phyloP scores from a whole-genome alignment of 2,113 vertebrate species.

The Cricetomys ansorgei region DNA sequence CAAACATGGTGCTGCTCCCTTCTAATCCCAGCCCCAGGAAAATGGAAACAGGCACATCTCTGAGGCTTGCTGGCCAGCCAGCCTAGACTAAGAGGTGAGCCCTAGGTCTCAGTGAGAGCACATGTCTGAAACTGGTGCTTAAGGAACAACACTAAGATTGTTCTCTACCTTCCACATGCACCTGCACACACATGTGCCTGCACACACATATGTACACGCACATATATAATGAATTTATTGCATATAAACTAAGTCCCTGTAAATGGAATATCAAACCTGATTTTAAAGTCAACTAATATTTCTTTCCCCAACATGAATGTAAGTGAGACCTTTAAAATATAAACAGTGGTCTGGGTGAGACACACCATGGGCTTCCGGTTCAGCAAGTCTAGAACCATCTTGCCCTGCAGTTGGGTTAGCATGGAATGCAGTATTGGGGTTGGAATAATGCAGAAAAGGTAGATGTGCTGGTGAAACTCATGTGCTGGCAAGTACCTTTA shows the following conservation, averaged over 20 bases:
- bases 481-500: not conserved
- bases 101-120: not conserved
- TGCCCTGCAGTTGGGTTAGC: not conserved
- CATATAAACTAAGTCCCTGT: conserved; percentile 28
- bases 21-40: not conserved
- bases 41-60: not conserved
- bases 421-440: not conserved
- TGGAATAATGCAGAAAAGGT: accelerated
- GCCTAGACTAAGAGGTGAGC: not conserved
- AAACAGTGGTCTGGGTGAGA: not conserved
- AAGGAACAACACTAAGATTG: not conserved
- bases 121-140: not conserved
- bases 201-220: not conserved
- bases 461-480: not conserved
- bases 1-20: not conserved
- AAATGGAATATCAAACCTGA: not conserved
- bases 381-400: not conserved
- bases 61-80: not conserved
- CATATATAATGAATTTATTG: not conserved
- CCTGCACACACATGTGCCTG: not conserved
- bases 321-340: conserved; percentile 13
- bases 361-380: accelerated
- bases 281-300: conserved; percentile 13
- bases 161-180: not conserved
- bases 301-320: not conserved